Base-by-base conservation (phyloP, 2,888 invertebrate genomes). In the Drosophila aldrichi region DNA sequence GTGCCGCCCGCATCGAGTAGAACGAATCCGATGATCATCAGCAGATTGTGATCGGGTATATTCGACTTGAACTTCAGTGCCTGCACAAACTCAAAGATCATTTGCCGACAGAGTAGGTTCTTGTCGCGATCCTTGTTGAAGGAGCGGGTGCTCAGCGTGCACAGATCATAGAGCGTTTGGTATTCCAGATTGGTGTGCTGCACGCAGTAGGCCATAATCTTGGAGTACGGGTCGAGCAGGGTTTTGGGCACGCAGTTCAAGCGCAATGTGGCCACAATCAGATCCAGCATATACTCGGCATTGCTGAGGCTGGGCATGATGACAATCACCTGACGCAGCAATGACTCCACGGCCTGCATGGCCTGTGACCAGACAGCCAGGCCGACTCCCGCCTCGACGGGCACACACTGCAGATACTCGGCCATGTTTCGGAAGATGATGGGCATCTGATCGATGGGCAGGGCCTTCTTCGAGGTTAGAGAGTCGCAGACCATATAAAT, bases 51-150 rank as follows among this genome's bases (percentile, higher is more conserved):
- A 92, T 99, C 99, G 0, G 99, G 98, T 79, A 99, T 96, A 40
- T 96, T 96, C 14, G 96, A 96, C 94, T 99, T 99, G 92, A 99
- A 98, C 92, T 98, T 97, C 70, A 99, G 94, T 0, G 98, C 98
- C 92, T 98, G 98, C 52, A 99, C 96, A 80, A 99, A 94, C 93
- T 99, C 99, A 92, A 96, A 97, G 48, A 99, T 97, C 60, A 98
- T 95, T 88, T 97, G 97, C 58, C 99, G 94, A 58, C 98, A 97
- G 52, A 99, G 94, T 74, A 97, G 95, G 92, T 98, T 94, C 94
- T 98, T 98, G 93, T 99, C 99, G 25, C 99, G 94, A 93, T 99
- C 99, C 74, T 97, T 96, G 6, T 95, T 95, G 92, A 98, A 98
- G 10, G 97, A 97, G 81, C 98, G 95, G 90, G 97, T 97, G 91